Percentiles rank a stretch among this genome's conserved stretches.
These are phyloP conservation scores for Paraescarpia echinospica DNA, from an alignment of 1,140 invertebrate species.

Conservation along the genomic window DNA sequence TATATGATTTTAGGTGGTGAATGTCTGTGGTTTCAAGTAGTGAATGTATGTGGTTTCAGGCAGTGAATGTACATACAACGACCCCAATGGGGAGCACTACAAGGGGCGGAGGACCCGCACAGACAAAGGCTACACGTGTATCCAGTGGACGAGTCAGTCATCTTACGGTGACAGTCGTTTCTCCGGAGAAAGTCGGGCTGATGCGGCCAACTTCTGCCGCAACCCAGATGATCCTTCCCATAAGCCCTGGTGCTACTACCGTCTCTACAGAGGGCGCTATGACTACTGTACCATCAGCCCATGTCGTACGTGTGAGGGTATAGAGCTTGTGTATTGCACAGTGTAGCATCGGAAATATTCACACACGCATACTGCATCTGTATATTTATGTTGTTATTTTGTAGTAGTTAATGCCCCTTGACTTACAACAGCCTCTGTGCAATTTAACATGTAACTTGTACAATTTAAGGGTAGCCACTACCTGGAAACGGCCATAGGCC, in stretches of 20 bases:
- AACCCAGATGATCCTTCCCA: neutral
- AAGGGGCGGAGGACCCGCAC: conserved; percentile 6
- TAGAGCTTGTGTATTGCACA: neutral
- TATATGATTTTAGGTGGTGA: too few relatives aligned
- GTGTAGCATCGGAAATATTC: neutral
- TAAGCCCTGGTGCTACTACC: conserved; percentile 13
- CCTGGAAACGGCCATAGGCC: too few relatives aligned
- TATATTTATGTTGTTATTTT: neutral
- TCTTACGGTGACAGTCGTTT: neutral
- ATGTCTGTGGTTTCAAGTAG: too few relatives aligned
- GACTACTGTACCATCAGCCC: conserved; percentile 13
- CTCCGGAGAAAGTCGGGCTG: neutral
- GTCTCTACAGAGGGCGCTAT: neutral
- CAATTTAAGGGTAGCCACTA: too few relatives aligned
- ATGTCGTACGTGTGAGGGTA: conserved; percentile 2
- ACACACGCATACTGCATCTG: neutral
- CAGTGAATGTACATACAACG: conserved; percentile 28
- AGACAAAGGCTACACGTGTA: conserved; percentile 14
- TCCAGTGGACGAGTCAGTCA: neutral
- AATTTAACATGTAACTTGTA: too few relatives aligned
- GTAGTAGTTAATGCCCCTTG: too few relatives aligned
- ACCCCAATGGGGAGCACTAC: conserved; percentile 11
- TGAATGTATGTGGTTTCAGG: conserved; percentile 5
- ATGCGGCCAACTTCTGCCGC: conserved; percentile 11
- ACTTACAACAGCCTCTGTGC: neutral